Percentiles rank a stretch among this genome's conserved stretches.
Evolutionary conservation across 2,888 invertebrate genomes (phyloP).

Genomic region (Bellardia bayeri): DNA sequence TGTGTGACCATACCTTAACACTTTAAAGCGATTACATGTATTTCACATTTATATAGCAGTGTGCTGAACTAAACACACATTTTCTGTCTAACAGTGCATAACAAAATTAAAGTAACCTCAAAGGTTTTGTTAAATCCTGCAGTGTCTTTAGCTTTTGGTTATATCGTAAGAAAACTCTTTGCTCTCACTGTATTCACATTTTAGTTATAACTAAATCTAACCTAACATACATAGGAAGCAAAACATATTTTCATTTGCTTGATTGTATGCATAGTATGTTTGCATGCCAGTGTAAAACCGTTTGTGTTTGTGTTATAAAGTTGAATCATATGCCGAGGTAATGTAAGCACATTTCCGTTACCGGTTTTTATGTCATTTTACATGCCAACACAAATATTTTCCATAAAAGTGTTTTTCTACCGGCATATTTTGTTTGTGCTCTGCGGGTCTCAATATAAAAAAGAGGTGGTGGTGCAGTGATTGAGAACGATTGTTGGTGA

Average conservation of each 20-base stretch:
- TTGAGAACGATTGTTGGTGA: constrained; percentile 5
- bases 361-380: constrained; percentile 77
- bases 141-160: not conserved
- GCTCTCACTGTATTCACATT: not conserved
- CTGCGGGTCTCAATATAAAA: not conserved
- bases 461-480: not conserved
- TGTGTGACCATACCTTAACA: not conserved
- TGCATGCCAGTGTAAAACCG: not conserved
- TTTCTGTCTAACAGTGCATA: not conserved
- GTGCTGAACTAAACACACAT: not conserved
- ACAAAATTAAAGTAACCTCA: not conserved
- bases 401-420: constrained; percentile 42
- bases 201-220: not conserved
- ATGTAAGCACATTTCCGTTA: constrained; percentile 82
- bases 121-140: not conserved
- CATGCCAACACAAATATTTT: constrained; percentile 72
- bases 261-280: not conserved
- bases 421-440: constrained; percentile 12
- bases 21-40: not conserved
- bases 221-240: not conserved
- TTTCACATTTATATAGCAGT: not conserved
- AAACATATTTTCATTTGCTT: constrained; percentile 17
- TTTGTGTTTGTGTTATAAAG: constrained; percentile 43
- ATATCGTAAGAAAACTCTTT: not conserved
- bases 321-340: constrained; percentile 78